Base-by-base conservation (phyloP, 2,888 invertebrate genomes). In the Halocaridina rubra region DNA sequence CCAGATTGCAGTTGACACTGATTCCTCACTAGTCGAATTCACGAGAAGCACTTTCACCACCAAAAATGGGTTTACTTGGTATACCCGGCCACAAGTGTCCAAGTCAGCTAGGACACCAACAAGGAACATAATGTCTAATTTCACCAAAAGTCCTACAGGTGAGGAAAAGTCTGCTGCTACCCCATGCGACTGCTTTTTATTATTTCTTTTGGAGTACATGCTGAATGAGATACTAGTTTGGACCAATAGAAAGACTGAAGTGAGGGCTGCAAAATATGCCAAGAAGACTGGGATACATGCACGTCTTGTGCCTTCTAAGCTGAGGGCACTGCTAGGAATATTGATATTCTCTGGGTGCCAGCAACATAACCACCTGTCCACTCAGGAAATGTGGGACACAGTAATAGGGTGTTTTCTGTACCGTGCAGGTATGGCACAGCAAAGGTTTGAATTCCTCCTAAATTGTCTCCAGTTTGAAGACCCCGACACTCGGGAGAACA, bases 401-500 rank as follows among this genome's bases (percentile, higher is more conserved):
- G 13, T 13, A 13, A 22, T 29, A 16, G 81, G 75, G 2, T 8
- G 27, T 10, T 8, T 30, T 5, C 16, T 81, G 57, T 81, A 77
- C 76, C 13, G 33, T 32, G 30, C 67, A 2, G 24, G 59, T 24
- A 81, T 81, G 81, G 76, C 81, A 5, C 22, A 53, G 32, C 1
- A 4, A 24, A 22, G 80, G 24, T 80, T 80, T n/a, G 24, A n/a
- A 13, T 81, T 59, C 76, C 46, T 81, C 39, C 13, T 77, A 10
- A 24, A 2, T n/a, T 81, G 81, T 29, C 53, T 81, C 10, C 59
- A 57, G 24, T 81, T 81, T 46, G 81, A 81, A n/a, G 64, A 81
- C 19, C 75, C 75, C 7, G 29, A 24, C 27, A 81, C 81, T 76
- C 22, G 81, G 19, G 30, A 53, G 19, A 22, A 57, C 2, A 81